Percentiles rank a stretch among this genome's conserved stretches.
Conservation (phyloP, 37 sponge, comb jelly and placozoan species). For the Axinella damicornis region DNA sequence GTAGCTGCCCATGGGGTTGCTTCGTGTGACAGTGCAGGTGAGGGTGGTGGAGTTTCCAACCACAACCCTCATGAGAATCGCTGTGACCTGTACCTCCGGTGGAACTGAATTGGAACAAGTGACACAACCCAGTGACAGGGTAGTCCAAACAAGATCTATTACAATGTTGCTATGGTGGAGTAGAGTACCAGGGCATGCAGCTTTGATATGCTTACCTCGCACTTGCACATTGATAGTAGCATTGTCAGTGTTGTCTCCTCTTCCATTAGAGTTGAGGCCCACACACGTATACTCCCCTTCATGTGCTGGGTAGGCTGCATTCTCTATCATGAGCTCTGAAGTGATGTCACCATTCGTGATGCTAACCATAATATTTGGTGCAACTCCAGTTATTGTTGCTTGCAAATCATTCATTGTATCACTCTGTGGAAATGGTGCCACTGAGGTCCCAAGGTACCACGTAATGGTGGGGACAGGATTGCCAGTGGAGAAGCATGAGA, state of each 20-base stretch:
- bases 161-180: no score
- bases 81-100: no score
- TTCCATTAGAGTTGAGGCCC: neutral
- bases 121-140: no score
- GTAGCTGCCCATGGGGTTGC: neutral
- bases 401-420: neutral
- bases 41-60: neutral
- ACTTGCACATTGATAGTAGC: constrained; percentile 60
- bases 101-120: no score
- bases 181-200: no score
- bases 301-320: constrained; percentile 31
- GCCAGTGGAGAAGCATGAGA: constrained; percentile 46
- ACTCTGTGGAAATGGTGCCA: neutral
- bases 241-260: neutral
- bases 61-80: no score
- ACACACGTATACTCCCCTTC: constrained; percentile 39
- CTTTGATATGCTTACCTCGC: constrained; percentile 12
- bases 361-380: no score
- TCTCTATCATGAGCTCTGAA: constrained; percentile 24
- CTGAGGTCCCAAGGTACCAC: constrained; percentile 7
- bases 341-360: neutral
- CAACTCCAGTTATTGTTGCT: neutral
- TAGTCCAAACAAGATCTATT: no score
- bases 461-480: constrained; percentile 50
- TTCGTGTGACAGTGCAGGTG: neutral